Percentiles rank a stretch among this genome's conserved stretches.
Evolutionary conservation across 1,140 invertebrate species (phyloP).

Genomic region (Adoxophyes honmai): DNA sequence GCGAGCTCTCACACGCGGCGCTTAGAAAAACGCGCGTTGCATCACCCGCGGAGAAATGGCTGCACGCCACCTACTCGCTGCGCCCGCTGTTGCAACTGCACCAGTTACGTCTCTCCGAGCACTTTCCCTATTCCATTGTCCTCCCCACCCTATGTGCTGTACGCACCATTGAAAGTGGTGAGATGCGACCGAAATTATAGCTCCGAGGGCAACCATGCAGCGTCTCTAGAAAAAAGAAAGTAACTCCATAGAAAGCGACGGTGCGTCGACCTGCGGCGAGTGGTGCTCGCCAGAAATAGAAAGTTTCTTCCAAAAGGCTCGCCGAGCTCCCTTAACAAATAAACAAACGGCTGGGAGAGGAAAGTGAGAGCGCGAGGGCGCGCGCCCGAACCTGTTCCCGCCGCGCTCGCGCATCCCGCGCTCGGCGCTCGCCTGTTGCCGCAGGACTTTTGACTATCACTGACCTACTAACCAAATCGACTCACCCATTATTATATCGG

Average conservation of each 20-base stretch:
- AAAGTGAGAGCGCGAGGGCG: slow-evolving; percentile 64
- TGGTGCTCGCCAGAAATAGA: slow-evolving; percentile 68
- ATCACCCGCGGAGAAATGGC: slow-evolving; percentile 70
- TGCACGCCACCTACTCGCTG: slow-evolving; percentile 47
- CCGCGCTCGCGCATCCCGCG: slow-evolving; percentile 19
- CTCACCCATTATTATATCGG: slow-evolving; percentile 41
- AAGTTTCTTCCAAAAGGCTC: slow-evolving; percentile 64
- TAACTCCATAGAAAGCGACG: slow-evolving; percentile 65
- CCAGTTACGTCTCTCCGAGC: slow-evolving; percentile 44
- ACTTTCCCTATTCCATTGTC: slow-evolving; percentile 51
- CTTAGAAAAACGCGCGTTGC: slow-evolving; percentile 64
- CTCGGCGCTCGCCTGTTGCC: slow-evolving; percentile 31
- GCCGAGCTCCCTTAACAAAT: slow-evolving; percentile 64
- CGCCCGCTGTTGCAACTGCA: slow-evolving; percentile 54
- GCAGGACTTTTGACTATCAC: slow-evolving; percentile 40
- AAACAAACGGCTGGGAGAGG: slow-evolving; percentile 59
- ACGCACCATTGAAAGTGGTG: slow-evolving; percentile 26
- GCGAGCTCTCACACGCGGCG: slow-evolving; percentile 61
- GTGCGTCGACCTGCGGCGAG: slow-evolving; percentile 57
- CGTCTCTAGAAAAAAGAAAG: slow-evolving; percentile 62
- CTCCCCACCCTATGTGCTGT: slow-evolving; percentile 28
- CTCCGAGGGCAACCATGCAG: slow-evolving; percentile 31
- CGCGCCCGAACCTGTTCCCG: slow-evolving; percentile 54
- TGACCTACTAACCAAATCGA: slow-evolving; percentile 61
- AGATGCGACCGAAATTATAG: slow-evolving; percentile 41